Base-by-base conservation (phyloP, 2,888 invertebrate species). In the Lordiphosa andalusiaca region DNA sequence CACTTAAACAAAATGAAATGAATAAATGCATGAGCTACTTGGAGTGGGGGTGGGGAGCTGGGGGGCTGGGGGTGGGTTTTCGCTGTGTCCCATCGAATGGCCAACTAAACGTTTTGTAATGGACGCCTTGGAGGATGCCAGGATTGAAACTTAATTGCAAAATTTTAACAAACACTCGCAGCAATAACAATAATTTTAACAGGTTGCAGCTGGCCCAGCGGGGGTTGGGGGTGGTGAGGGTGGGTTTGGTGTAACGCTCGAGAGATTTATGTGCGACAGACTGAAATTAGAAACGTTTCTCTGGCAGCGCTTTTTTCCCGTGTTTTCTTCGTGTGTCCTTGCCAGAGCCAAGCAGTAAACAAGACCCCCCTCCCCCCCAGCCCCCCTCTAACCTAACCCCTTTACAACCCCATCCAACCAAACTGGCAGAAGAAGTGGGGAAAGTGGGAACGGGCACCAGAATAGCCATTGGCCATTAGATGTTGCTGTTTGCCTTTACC, bases 141-240 rank as follows among this genome's bases (percentile, higher is more conserved):
- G 66, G 66, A 69, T 69, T 71, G 63, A 64, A 66, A 65, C 58
- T 66, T 76, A 78, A 77, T 77, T 77, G 76, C 67, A 53, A 72
- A 71, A 76, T 78, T 78, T 72, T 57, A 74, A 67, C 73, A 67
- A 70, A 77, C 67, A 69, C 54, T 65, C 62, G 48, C 25, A 51
- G 60, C 77, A 71, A 81, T 81, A 77, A 73, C 71, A 81, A 81
- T 81, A 82, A 77, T 65, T 75, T 69, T 68, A 60, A 71, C 69
- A 66, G 65, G 61, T 67, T 61, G 63, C 53, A 38, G 57, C 33
- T 13, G 39, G 41, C 19, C 21, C 50, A 9, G 23, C 10, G 47
- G 36, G n/a, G 38, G 42, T n/a, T n/a, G n/a, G 61, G 21, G 42
- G 51, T 37, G 10, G 9, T 16, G 21, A 42, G 30, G 52, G 52